Percentiles rank a stretch among this genome's conserved stretches.
phyloP scores from a whole-genome alignment of 2,113 vertebrate species.

The Tragelaphus scriptus region DNA sequence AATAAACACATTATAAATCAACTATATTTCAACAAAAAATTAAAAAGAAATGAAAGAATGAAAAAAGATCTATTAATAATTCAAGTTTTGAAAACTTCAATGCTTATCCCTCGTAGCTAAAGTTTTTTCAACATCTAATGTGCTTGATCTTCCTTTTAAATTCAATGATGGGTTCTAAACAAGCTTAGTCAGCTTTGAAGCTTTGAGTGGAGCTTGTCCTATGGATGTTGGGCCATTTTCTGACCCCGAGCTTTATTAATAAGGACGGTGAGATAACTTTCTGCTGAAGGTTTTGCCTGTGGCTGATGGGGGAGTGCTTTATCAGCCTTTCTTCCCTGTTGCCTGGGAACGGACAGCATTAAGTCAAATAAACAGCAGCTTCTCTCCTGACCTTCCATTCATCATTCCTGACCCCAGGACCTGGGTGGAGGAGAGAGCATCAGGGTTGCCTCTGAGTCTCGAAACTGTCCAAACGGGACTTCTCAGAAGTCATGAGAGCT shows the following conservation, averaged over 20 bases:
- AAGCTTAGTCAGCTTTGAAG: neutral
- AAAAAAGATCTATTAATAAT: neutral
- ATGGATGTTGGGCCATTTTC: accelerated
- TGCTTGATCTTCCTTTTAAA: neutral
- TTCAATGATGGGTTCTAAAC: neutral
- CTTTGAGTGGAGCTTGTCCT: neutral
- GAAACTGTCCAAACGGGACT: neutral
- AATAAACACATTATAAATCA: neutral
- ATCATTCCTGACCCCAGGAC: neutral
- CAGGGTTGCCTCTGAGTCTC: neutral
- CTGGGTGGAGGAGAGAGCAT: neutral
- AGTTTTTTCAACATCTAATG: neutral
- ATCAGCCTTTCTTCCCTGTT: neutral
- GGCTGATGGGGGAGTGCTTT: neutral
- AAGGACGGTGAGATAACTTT: accelerated
- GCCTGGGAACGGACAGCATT: neutral
- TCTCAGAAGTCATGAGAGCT: neutral
- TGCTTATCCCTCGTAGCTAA: neutral
- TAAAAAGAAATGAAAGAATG: neutral
- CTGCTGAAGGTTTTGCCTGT: neutral
- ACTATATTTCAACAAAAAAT: neutral
- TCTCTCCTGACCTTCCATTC: neutral
- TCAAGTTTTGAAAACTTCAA: neutral
- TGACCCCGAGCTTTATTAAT: accelerated
- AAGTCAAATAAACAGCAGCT: neutral